Percentiles rank a stretch among this genome's conserved stretches.
Conservation (phyloP, 2,113 vertebrate species). For the Semnopithecus entellus region DNA sequence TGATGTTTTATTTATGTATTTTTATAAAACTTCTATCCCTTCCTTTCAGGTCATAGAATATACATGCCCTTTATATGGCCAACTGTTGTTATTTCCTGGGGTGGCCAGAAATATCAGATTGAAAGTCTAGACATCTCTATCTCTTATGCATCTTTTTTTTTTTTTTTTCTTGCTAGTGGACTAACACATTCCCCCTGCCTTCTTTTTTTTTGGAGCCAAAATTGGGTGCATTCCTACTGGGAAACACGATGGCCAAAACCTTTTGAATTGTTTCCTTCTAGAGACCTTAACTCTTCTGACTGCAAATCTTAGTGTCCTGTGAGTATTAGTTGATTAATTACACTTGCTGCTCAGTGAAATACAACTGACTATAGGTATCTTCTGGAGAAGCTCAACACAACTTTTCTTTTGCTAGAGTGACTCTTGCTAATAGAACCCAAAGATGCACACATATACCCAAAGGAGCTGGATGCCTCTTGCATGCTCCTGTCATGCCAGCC, state of each 20-base stretch:
- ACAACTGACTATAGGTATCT: background rate
- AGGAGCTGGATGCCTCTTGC: rapidly evolving
- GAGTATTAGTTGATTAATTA: background rate
- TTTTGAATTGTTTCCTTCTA: background rate
- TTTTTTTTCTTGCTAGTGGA: background rate
- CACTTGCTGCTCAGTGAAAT: background rate
- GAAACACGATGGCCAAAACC: background rate
- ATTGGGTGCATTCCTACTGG: background rate
- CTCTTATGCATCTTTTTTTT: background rate
- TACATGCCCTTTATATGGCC: background rate
- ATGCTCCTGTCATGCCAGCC: background rate
- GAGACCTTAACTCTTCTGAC: background rate
- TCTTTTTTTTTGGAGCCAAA: background rate
- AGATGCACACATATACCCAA: rapidly evolving
- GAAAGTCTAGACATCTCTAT: background rate
- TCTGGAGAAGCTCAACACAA: background rate
- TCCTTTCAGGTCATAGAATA: background rate
- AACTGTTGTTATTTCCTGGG: background rate
- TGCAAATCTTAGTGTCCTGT: background rate
- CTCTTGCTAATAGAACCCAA: rapidly evolving
- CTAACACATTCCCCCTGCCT: background rate
- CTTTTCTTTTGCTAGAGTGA: background rate
- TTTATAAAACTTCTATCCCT: background rate
- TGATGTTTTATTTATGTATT: background rate
- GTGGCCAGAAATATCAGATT: background rate